Percentiles rank a stretch among this genome's conserved stretches.
phyloP scores from a whole-genome alignment of 2,797 vertebrate genomes.

The Neosilurus mollespiculum region DNA sequence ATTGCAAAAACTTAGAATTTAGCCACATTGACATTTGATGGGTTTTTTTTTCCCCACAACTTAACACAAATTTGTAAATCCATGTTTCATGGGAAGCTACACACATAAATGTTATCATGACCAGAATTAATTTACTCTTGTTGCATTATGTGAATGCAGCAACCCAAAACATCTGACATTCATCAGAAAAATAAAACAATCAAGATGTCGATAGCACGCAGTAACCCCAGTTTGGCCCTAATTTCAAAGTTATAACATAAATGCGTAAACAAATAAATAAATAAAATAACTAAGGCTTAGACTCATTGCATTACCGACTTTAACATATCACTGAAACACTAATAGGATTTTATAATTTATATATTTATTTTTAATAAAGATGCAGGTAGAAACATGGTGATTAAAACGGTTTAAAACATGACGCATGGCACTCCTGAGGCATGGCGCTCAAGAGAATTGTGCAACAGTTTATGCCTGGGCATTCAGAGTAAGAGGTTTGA shows the following conservation, averaged over 20 bases:
- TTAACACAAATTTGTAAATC: neutral
- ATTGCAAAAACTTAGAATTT: neutral
- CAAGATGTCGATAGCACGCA: neutral
- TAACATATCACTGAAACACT: too few species aligned
- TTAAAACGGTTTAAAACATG: neutral
- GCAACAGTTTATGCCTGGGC: conserved; percentile 63
- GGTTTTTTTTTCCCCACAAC: neutral
- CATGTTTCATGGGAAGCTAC: neutral
- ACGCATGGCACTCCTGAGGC: neutral
- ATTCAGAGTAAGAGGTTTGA: conserved; percentile 36
- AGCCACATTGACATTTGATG: neutral
- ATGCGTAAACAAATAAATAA: neutral
- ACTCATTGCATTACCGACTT: neutral
- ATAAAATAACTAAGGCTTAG: neutral
- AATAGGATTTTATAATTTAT: too few species aligned
- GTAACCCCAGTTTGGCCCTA: neutral
- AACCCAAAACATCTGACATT: neutral
- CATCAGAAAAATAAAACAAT: neutral
- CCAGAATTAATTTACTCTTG: neutral
- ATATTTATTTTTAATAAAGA: neutral
- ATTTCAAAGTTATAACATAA: neutral
- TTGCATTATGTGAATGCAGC: neutral
- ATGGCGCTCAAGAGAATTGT: neutral
- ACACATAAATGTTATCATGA: neutral
- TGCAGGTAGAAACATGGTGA: neutral